These are phyloP conservation scores for Passer domesticus DNA, from an alignment of 2,113 vertebrate genomes.

Conservation along the genomic window DNA sequence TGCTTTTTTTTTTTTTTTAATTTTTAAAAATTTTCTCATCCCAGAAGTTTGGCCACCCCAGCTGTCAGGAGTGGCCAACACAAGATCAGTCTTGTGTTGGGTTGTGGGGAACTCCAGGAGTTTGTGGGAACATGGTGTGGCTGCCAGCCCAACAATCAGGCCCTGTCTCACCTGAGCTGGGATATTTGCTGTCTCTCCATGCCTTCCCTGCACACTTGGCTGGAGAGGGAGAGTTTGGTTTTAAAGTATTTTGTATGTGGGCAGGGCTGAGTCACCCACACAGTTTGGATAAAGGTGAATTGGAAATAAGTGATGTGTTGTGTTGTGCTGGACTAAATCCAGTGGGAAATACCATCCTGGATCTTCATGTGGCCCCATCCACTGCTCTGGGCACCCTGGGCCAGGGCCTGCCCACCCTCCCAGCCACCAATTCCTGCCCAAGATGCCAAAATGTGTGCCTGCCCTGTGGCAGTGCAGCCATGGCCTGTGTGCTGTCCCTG, in stretches of 20 bases:
- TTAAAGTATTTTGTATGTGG: too few species aligned
- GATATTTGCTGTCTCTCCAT: neutral
- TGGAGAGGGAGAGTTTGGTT: neutral
- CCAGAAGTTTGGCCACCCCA: neutral
- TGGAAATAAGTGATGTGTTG: too few species aligned
- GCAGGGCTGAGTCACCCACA: too few species aligned
- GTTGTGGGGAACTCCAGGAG: neutral
- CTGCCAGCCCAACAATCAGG: neutral
- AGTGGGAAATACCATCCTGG: too few species aligned
- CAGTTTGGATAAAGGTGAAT: too few species aligned
- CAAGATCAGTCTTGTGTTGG: neutral
- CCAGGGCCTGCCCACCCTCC: neutral
- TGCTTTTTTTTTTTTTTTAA: fast-evolving
- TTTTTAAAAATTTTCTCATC: neutral
- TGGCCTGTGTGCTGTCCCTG: neutral
- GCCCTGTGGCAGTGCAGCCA: neutral
- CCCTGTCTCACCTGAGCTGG: neutral
- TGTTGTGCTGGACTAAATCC: too few species aligned
- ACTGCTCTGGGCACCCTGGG: neutral
- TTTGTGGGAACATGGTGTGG: fast-evolving
- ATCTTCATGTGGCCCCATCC: neutral
- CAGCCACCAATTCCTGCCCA: neutral
- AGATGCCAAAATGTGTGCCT: neutral
- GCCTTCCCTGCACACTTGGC: neutral
- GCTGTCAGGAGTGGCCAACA: neutral